These are phyloP conservation scores for Dilophus febrilis DNA, from an alignment of 2,888 invertebrate species.

Conservation along the genomic window DNA sequence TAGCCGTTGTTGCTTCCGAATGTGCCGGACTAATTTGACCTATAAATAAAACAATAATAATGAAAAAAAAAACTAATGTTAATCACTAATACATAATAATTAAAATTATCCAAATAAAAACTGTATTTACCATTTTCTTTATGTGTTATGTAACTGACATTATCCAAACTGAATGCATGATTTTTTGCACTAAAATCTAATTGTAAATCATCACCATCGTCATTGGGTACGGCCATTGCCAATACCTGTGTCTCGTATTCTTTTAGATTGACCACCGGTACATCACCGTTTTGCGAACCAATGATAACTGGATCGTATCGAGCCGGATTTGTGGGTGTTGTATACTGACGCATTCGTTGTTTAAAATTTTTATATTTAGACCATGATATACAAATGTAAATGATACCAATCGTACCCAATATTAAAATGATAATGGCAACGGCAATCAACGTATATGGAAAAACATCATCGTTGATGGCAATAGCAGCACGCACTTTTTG, in stretches of 20 bases:
- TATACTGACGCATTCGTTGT: conserved; percentile 62
- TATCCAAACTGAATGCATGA: conserved; percentile 74
- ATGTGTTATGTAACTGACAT: conserved; percentile 74
- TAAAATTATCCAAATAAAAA: background rate
- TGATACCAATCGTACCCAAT: conserved; percentile 71
- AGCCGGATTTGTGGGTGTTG: conserved; percentile 40
- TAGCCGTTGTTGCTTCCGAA: conserved; percentile 69
- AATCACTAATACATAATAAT: background rate
- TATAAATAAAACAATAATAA: conserved; percentile 20
- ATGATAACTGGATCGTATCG: conserved; percentile 52
- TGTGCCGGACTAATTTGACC: conserved; percentile 66
- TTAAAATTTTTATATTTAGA: conserved; percentile 85
- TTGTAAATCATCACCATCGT: conserved; percentile 67
- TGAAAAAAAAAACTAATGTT: background rate
- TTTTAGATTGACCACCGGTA: conserved; percentile 51
- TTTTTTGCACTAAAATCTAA: conserved; percentile 75
- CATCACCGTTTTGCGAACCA: conserved; percentile 28
- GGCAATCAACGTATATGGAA: conserved; percentile 77
- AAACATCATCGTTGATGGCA: conserved; percentile 48
- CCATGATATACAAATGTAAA: conserved; percentile 89
- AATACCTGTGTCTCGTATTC: conserved; percentile 89
- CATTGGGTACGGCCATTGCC: conserved; percentile 81
- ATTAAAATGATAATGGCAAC: conserved; percentile 80
- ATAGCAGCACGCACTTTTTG: conserved; percentile 33
- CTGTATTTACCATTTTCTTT: conserved; percentile 49